Percentiles rank a stretch among this genome's conserved stretches.
phyloP scores from a whole-genome alignment of 2,797 vertebrate species.

The Typhlichthys subterraneus region DNA sequence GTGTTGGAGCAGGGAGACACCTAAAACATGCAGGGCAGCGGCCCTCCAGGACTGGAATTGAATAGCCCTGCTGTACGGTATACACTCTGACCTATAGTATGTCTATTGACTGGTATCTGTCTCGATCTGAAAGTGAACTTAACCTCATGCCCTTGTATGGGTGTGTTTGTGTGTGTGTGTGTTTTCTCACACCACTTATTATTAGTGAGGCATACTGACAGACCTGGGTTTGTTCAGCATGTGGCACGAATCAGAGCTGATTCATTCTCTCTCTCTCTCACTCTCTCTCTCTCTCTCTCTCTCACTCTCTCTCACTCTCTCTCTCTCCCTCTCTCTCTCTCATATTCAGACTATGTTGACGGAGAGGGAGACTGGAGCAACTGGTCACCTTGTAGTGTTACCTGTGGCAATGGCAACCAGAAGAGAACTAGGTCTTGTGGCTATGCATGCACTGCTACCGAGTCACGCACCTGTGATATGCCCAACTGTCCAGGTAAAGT shows the following conservation, averaged over 20 bases:
- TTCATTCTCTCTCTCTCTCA: slow-evolving; percentile 40
- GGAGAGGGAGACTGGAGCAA: slow-evolving; percentile 93
- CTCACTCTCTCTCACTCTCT: slow-evolving; percentile 18
- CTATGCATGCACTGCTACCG: slow-evolving; percentile 92
- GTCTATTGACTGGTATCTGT: slow-evolving; percentile 31
- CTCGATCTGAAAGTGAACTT: slow-evolving; percentile 70
- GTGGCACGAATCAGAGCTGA: slow-evolving; percentile 75
- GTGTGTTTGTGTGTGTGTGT: too few species aligned
- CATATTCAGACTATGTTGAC: slow-evolving; percentile 85
- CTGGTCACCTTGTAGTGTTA: slow-evolving; percentile 91
- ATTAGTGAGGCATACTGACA: slow-evolving; percentile 75
- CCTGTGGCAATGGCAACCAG: slow-evolving; percentile 90
- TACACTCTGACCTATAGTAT: too few species aligned
- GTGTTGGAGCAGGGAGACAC: too few species aligned
- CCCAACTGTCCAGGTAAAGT: slow-evolving; percentile 89
- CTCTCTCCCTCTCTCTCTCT: slow-evolving; percentile 41
- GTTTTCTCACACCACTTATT: slow-evolving; percentile 34
- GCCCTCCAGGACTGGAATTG: too few species aligned
- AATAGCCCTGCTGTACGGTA: too few species aligned
- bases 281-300: slow-evolving; percentile 27
- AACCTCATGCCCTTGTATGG: slow-evolving; percentile 46
- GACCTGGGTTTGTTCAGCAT: slow-evolving; percentile 77
- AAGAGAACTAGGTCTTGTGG: slow-evolving; percentile 92
- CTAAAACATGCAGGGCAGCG: too few species aligned
- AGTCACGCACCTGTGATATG: slow-evolving; percentile 91